Conservation (phyloP, 2,797 vertebrate species). For the Hemitrygon akajei region DNA sequence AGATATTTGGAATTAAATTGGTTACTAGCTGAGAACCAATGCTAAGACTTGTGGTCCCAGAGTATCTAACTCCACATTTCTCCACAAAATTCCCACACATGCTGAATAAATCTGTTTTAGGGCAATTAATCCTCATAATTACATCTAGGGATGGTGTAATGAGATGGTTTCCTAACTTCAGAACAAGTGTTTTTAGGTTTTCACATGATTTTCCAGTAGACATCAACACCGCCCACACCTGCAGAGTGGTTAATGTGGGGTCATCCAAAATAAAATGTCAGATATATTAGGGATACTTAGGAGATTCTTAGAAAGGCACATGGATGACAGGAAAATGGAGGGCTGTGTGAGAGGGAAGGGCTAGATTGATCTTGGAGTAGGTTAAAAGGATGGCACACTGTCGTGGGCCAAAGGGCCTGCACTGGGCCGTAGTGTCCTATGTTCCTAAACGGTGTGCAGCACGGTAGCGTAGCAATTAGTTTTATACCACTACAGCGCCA, state of each 20-base stretch:
- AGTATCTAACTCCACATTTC: neutral
- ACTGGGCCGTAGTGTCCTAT: no score
- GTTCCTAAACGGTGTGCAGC: no score
- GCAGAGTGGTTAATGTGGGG: no score
- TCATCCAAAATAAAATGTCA: neutral
- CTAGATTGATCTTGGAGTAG: no score
- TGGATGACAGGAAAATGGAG: no score
- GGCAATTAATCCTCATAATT: neutral
- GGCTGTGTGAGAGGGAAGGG: no score
- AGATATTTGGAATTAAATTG: neutral
- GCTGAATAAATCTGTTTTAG: neutral
- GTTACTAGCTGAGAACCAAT: neutral
- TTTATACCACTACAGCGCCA: no score
- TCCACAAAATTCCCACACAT: neutral
- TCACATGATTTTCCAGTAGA: neutral
- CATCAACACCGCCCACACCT: neutral
- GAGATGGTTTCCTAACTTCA: neutral
- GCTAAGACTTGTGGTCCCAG: neutral
- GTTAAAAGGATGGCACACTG: no score
- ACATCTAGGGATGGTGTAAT: neutral
- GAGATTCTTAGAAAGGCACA: no score
- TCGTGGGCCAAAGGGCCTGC: no score
- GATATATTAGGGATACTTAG: no score
- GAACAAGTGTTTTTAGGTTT: neutral
- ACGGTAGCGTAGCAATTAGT: no score